A percentile compares a stretch with the other conserved stretches of the same genome.
Evolutionary conservation across 2,888 invertebrate species (phyloP).

Genomic region (Miltochrista miniata): DNA sequence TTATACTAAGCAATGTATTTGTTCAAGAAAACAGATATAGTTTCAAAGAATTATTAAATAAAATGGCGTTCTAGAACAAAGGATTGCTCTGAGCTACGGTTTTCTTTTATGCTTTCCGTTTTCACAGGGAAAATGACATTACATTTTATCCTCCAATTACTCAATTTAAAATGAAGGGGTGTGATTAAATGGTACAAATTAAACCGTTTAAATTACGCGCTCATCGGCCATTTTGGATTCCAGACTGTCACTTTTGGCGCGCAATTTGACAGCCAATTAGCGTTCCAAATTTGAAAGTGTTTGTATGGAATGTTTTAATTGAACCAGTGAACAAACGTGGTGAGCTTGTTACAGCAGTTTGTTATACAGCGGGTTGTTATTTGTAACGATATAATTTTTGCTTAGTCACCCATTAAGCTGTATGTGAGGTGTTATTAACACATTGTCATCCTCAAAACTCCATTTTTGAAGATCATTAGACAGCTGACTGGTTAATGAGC

Average conservation of each 20-base stretch:
- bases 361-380: constrained; percentile 45
- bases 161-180: constrained; percentile 48
- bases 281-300: constrained; percentile 49
- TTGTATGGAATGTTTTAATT: constrained; percentile 46
- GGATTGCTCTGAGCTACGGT: constrained; percentile 13
- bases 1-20: constrained; percentile 23
- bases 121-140: constrained; percentile 38
- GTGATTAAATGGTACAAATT: constrained; percentile 53
- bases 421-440: constrained; percentile 30
- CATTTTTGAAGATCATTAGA: not conserved
- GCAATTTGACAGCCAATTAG: constrained; percentile 57
- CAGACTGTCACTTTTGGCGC: constrained; percentile 61
- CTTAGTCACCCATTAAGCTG: constrained; percentile 57
- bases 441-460: constrained; percentile 15
- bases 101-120: constrained; percentile 22
- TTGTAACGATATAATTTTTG: constrained; percentile 48
- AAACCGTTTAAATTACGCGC: constrained; percentile 53
- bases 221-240: constrained; percentile 59
- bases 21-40: constrained; percentile 9
- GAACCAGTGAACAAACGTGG: constrained; percentile 42
- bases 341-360: constrained; percentile 46
- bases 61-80: constrained; percentile 14
- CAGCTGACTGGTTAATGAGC: no score
- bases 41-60: constrained; percentile 18
- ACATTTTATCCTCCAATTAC: constrained; percentile 51